Evolutionary conservation across 2,113 vertebrate species (phyloP).

Genomic region (Bubalus kerabau): DNA sequence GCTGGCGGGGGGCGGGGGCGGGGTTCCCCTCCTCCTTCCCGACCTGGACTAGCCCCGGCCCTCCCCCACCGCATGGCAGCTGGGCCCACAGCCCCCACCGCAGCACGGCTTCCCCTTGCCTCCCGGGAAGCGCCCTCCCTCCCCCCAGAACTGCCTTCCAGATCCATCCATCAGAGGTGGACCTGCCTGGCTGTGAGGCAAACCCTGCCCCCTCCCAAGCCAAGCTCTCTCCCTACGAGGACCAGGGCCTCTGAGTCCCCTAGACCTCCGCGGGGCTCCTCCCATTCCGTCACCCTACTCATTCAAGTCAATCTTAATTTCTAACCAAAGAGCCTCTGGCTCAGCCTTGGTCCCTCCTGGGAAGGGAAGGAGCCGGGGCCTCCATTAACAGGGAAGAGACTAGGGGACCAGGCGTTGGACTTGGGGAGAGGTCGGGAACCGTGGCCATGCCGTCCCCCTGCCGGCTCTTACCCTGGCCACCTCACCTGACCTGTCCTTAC

Average conservation of each 20-base stretch:
- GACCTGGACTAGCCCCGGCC: slow-evolving; percentile 11
- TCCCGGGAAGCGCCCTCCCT: slow-evolving; percentile 33
- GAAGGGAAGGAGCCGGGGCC: not conserved
- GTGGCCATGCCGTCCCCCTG: not conserved
- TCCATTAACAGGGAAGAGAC: not conserved
- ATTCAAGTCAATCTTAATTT: slow-evolving; percentile 36
- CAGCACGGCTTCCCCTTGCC: slow-evolving; percentile 57
- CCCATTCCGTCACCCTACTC: not conserved
- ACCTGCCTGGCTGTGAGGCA: slow-evolving; percentile 30
- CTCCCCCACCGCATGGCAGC: slow-evolving; percentile 65
- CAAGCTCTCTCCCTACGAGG: not conserved
- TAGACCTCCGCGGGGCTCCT: not conserved
- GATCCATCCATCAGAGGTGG: not conserved
- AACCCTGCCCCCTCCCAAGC: not conserved
- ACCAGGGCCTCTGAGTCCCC: not conserved
- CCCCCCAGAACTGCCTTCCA: slow-evolving; percentile 25
- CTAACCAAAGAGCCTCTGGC: slow-evolving; percentile 65
- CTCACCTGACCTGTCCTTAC: not conserved
- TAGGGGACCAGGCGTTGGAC: not conserved
- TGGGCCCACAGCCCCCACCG: slow-evolving; percentile 57
- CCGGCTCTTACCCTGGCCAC: not conserved
- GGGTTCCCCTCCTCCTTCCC: not conserved
- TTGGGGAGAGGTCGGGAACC: not conserved
- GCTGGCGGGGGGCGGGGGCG: not conserved
- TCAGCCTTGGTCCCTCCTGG: slow-evolving; percentile 4